These are phyloP conservation scores for Myotis vivesi DNA, from an alignment of 2,797 vertebrate species.

Conservation along the genomic window DNA sequence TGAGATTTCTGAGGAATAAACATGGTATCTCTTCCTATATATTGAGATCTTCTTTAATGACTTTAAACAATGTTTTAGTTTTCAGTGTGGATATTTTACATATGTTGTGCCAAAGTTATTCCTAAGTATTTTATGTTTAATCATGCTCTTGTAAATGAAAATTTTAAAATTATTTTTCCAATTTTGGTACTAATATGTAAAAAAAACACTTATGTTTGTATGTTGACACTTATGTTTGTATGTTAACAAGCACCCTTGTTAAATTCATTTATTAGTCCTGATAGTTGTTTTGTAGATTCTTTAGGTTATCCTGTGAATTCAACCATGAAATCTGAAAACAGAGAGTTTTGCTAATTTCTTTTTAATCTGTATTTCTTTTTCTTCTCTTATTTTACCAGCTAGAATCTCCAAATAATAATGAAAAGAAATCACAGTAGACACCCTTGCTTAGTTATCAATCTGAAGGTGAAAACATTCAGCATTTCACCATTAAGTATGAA, in stretches of 20 bases:
- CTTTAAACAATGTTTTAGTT: not conserved
- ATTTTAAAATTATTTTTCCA: constrained; percentile 1
- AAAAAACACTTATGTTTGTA: not conserved
- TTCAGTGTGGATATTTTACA: not conserved
- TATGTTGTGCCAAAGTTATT: not conserved
- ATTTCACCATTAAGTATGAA: not conserved
- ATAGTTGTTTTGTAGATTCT: not conserved
- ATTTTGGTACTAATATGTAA: not conserved
- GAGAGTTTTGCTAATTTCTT: not conserved
- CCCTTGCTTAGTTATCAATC: not conserved
- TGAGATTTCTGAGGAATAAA: not conserved
- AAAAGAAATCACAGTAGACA: not conserved
- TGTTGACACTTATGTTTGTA: not conserved
- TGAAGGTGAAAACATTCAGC: not conserved
- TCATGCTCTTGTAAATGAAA: not conserved
- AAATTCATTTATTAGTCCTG: not conserved
- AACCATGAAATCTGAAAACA: not conserved
- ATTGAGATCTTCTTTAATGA: not conserved
- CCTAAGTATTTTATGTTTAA: not conserved
- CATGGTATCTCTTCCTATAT: not conserved
- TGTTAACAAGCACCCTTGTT: not conserved
- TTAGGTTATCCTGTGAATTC: not conserved
- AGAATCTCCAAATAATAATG: not conserved
- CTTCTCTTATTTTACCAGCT: not conserved
- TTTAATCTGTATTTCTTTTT: not conserved